Percentiles rank a stretch among this genome's conserved stretches.
Evolutionary conservation across 2,888 invertebrate species (phyloP).

Genomic region (Chloroclystis v-ata): DNA sequence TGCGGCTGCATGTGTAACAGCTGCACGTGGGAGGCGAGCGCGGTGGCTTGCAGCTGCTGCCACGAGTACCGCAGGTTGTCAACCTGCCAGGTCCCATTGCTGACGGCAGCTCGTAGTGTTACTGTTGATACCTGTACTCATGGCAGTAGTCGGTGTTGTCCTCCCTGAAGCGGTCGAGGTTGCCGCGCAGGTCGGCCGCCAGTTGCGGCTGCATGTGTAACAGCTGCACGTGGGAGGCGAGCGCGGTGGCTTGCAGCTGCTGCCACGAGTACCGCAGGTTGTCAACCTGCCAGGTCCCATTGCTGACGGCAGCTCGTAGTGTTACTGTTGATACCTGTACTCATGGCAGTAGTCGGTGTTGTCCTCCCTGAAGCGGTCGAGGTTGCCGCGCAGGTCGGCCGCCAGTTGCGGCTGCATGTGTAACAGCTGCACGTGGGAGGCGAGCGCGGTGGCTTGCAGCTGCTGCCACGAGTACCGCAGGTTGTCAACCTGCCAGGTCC

Average conservation of each 20-base stretch:
- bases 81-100: constrained; percentile 93
- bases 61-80: constrained; percentile 94
- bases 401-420: constrained; percentile 94
- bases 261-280: constrained; percentile 94
- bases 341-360: constrained; percentile 89
- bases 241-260: constrained; percentile 84
- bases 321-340: too few relatives aligned
- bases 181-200: constrained; percentile 87
- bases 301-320: constrained; percentile 92
- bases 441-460: constrained; percentile 84
- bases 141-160: constrained; percentile 90
- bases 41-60: constrained; percentile 86
- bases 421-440: constrained; percentile 88
- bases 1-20: constrained; percentile 91
- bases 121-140: too few relatives aligned
- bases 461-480: constrained; percentile 93
- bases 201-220: constrained; percentile 93
- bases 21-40: constrained; percentile 88
- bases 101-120: constrained; percentile 93
- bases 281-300: constrained; percentile 95
- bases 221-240: constrained; percentile 88
- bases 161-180: constrained; percentile 82
- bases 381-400: constrained; percentile 86
- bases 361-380: constrained; percentile 84
- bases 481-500: constrained; percentile 95